Conservation (phyloP, 2,113 vertebrate species). For the Hassar affinis region DNA sequence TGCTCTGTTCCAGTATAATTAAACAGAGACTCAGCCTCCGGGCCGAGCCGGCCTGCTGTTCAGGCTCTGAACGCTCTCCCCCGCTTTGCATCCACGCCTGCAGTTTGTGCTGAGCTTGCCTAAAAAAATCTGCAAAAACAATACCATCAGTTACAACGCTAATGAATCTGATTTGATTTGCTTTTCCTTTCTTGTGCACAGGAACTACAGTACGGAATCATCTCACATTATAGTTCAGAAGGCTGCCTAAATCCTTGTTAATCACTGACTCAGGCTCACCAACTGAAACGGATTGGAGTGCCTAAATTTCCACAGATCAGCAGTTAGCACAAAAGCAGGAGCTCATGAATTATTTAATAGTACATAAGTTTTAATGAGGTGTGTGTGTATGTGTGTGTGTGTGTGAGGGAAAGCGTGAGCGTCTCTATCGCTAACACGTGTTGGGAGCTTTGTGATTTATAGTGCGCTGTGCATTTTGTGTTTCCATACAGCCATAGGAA, state of each 20-base stretch:
- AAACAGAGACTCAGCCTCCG: conserved; percentile 48
- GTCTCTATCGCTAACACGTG: conserved; percentile 22
- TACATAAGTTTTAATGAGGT: no score
- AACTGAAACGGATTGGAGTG: conserved; percentile 30
- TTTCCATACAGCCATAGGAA: conserved; percentile 29
- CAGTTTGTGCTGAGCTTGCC: conserved; percentile 16
- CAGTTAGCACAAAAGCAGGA: conserved; percentile 41
- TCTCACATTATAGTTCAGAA: conserved; percentile 30
- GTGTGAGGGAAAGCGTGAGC: neutral
- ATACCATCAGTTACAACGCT: conserved; percentile 49
- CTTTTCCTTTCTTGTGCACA: conserved; percentile 24
- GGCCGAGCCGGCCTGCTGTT: conserved; percentile 34
- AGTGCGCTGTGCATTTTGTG: conserved; percentile 25
- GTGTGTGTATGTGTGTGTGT: no score
- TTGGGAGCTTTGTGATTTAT: conserved; percentile 37
- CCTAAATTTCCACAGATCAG: conserved; percentile 46
- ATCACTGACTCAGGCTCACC: conserved; percentile 46
- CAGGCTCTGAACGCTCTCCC: conserved; percentile 9
- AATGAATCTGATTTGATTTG: conserved; percentile 46
- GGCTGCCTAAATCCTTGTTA: conserved; percentile 30
- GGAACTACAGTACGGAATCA: conserved; percentile 12
- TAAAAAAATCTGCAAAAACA: conserved; percentile 20
- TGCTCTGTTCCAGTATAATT: conserved; percentile 41
- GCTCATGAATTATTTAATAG: conserved; percentile 50
- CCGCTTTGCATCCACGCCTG: neutral